A percentile compares a stretch with the other conserved stretches of the same genome.
Evolutionary conservation across 2,888 invertebrate species (phyloP).

Genomic region (Sipunculus nudus): DNA sequence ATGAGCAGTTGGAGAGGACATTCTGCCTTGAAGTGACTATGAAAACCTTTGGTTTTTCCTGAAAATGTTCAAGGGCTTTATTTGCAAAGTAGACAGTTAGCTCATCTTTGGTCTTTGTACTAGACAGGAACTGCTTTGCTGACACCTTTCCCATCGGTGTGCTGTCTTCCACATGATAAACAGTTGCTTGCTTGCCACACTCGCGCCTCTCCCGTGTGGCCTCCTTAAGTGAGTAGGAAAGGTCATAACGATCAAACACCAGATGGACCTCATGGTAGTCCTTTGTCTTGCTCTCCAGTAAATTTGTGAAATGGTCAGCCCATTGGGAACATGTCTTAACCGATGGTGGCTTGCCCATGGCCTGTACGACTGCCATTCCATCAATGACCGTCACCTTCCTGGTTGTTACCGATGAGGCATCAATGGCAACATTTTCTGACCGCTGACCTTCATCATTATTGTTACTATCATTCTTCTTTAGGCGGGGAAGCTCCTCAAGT

Average conservation of each 20-base stretch:
- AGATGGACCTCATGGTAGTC: neutral
- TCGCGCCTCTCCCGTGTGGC: neutral
- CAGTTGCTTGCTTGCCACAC: neutral
- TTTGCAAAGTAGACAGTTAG: neutral
- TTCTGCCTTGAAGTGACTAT: neutral
- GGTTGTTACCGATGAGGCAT: neutral
- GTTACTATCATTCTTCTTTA: too few species aligned
- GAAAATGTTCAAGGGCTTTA: neutral
- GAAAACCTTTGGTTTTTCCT: neutral
- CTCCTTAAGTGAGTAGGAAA: neutral
- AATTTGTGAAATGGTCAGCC: neutral
- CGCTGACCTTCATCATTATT: too few species aligned
- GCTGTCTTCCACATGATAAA: neutral
- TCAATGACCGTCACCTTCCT: neutral
- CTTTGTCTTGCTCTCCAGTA: neutral
- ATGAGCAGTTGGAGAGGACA: neutral
- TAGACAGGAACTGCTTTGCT: neutral
- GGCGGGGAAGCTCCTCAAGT: neutral
- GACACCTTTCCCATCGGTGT: neutral
- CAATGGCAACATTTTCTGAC: too few species aligned
- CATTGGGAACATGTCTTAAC: neutral
- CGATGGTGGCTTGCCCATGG: neutral
- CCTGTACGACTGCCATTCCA: constrained; percentile 4
- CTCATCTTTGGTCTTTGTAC: neutral
- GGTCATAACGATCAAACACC: neutral